These are phyloP conservation scores for Colletes gigas DNA, from an alignment of 1,140 invertebrate species.

Conservation along the genomic window DNA sequence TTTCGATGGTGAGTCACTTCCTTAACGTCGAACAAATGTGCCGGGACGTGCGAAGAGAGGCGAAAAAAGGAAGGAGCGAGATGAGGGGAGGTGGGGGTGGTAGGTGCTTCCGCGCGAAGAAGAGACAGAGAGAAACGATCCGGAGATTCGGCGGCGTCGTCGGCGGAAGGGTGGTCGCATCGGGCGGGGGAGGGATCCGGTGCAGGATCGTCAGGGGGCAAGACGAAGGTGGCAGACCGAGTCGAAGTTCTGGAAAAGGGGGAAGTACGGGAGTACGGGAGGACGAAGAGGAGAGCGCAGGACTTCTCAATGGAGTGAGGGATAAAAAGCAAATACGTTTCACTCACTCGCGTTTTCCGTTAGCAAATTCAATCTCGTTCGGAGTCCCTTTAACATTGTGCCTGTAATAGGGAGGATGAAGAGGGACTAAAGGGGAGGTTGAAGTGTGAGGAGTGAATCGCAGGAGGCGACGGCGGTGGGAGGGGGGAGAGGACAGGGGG, in stretches of 20 bases:
- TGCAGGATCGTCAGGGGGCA: slow-evolving; percentile 28
- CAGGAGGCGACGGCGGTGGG: slow-evolving; percentile 45
- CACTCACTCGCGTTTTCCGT: slow-evolving; percentile 79
- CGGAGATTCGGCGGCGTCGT: slow-evolving; percentile 1
- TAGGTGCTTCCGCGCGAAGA: not conserved
- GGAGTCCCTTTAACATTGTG: slow-evolving; percentile 79
- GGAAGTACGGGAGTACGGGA: not conserved
- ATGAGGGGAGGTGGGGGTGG: not conserved
- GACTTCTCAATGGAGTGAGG: slow-evolving; percentile 76
- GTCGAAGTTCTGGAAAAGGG: slow-evolving; percentile 30
- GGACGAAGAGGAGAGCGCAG: slow-evolving; percentile 55
- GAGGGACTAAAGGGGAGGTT: slow-evolving; percentile 66
- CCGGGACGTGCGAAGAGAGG: slow-evolving; percentile 62
- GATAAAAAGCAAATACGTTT: slow-evolving; percentile 81
- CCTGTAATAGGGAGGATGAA: slow-evolving; percentile 78
- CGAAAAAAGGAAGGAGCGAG: not conserved
- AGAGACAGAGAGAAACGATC: slow-evolving; percentile 36
- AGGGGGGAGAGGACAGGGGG: slow-evolving; percentile 59
- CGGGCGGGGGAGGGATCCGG: slow-evolving; percentile 19
- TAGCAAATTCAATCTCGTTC: slow-evolving; percentile 80
- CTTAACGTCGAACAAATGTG: slow-evolving; percentile 72
- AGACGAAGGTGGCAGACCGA: slow-evolving; percentile 46
- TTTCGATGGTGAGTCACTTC: slow-evolving; percentile 71
- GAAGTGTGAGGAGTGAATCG: slow-evolving; percentile 64
- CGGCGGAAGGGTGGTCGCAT: slow-evolving; percentile 44